These are phyloP conservation scores for Danio jaintianensis DNA, from an alignment of 2,797 vertebrate species.

Conservation along the genomic window DNA sequence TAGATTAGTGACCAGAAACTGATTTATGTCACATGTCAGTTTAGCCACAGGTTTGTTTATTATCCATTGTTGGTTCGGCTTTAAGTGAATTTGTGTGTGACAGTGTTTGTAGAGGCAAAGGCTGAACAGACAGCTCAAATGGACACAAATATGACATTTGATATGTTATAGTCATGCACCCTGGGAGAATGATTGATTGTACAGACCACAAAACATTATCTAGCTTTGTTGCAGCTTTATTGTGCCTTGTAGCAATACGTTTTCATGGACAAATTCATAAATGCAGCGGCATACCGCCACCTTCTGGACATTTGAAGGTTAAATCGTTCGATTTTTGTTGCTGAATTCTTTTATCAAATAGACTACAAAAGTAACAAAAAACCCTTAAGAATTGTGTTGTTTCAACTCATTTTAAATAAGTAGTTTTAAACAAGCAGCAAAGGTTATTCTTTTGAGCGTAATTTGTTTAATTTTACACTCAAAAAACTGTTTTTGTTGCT, in stretches of 20 bases:
- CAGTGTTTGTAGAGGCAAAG: conserved; percentile 9
- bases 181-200: conserved; percentile 53
- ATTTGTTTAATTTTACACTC: no score
- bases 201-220: conserved; percentile 51
- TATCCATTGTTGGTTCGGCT: conserved; percentile 48
- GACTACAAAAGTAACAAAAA: no score
- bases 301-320: conserved; percentile 63
- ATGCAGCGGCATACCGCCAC: conserved; percentile 71
- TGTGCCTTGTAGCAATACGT: conserved; percentile 44
- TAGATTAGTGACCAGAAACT: conserved; percentile 46
- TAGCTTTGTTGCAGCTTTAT: conserved; percentile 51
- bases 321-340: neutral
- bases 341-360: neutral
- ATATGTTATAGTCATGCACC: conserved; percentile 44
- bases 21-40: conserved; percentile 49
- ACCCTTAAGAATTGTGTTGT: neutral
- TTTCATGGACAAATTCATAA: conserved; percentile 33
- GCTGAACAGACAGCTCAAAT: conserved; percentile 58
- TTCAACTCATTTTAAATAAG: no score
- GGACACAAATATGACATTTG: conserved; percentile 46
- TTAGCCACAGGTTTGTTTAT: conserved; percentile 57
- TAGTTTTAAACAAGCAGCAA: no score
- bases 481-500: no score
- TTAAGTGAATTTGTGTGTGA: conserved; percentile 41
- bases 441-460: no score